Conservation (phyloP, 53 echinoderm and acorn worm genomes). For the Echinometra lucunter region DNA sequence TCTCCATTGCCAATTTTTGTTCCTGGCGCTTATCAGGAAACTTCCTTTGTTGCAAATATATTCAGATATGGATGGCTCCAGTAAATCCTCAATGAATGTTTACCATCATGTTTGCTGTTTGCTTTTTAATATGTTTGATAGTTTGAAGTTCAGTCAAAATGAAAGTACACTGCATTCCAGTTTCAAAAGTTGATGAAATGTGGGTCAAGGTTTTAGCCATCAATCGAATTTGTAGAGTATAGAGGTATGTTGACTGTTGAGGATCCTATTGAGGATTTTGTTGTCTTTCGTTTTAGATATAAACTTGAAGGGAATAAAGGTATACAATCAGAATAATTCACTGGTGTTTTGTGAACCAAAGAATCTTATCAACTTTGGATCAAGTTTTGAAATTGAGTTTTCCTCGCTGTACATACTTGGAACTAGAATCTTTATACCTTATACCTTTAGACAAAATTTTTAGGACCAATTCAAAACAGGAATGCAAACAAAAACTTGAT, state of each 20-base stretch:
- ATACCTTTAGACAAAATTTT: no score
- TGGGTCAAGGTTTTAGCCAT: not conserved
- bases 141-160: constrained; percentile 21
- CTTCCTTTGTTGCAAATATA: not conserved
- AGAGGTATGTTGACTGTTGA: not conserved
- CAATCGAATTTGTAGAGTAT: not conserved
- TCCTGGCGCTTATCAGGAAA: not conserved
- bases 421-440: no score
- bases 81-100: not conserved
- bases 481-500: no score
- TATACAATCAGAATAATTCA: no score
- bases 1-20: no score
- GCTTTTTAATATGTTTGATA: not conserved
- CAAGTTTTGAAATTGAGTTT: no score
- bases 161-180: not conserved
- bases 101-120: not conserved
- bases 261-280: no score
- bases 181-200: constrained; percentile 2
- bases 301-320: no score
- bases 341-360: no score
- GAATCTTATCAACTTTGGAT: no score
- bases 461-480: no score
- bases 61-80: not conserved
- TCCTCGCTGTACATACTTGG: no score
- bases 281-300: not conserved